Evolutionary conservation across 2,888 invertebrate genomes (phyloP), one percentile per base, ranked within the genome.

Genomic region (Cyrtodaria siliqua): DNA sequence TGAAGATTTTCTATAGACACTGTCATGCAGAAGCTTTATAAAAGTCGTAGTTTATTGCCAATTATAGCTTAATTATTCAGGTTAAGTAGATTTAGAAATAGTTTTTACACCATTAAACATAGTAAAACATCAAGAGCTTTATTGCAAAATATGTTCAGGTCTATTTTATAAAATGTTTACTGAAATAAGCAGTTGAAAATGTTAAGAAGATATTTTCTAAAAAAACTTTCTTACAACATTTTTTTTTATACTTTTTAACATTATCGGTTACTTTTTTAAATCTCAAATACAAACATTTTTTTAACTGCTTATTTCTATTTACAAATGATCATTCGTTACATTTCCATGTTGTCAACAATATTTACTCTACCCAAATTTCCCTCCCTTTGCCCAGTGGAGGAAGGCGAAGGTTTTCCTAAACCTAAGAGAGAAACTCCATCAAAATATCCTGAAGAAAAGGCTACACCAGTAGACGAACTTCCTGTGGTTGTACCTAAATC

Each of bases 371-470:
- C 12, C 23, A 18, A n/a, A 50, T 60, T 50, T 66, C 42, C 40
- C 33, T 70, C 52, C 27, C 49, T 42, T 40, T 33, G 55, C 49
- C 38, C 55, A 56, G 56, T 53, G 26, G 52, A 59, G 29, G 68
- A 62, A 64, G 64, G 40, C 38, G 66, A 63, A 49, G 78, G 67
- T 66, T 23, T 50, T 12, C 44, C 44, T 38, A 63, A 68, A 71
- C 75, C 78, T 42, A 47, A 59, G 14, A 50, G 18, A 38, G 79
- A 78, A 56, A 56, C 70, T 40, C 49, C 71, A 38, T 47, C 63
- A 26, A 64, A 77, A 53, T 70, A 69, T 55, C 76, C 82, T 18
- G 80, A 78, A 49, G 80, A 82, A 70, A 74, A 69, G 47, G 74
- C 77, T 62, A 60, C 24, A 60, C 73, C 76, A 56, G 71, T 75